Conservation (phyloP, 1,140 invertebrate species). For the Drosophila sproati region DNA sequence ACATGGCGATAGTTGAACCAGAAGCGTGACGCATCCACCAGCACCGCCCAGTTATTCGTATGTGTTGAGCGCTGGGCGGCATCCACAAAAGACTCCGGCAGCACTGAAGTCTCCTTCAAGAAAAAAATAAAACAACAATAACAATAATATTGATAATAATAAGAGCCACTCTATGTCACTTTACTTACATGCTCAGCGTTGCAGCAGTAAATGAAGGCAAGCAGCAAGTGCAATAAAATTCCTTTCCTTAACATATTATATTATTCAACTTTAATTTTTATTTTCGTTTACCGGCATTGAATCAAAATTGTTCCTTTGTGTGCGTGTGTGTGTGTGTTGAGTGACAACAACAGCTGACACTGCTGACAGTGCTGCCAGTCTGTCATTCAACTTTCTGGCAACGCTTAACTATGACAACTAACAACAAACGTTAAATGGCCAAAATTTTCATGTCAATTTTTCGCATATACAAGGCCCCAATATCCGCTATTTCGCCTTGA, state of each 20-base stretch:
- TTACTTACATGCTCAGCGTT: conserved; percentile 22
- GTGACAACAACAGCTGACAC: conserved; percentile 1
- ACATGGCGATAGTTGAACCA: conserved; percentile 99
- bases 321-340: not conserved
- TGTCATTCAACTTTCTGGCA: conserved; percentile 35
- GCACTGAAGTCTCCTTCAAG: conserved; percentile 39
- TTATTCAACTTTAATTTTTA: conserved; percentile 22
- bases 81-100: conserved; percentile 74
- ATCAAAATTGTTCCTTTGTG: conserved; percentile 24
- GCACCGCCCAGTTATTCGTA: conserved; percentile 99
- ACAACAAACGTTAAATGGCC: conserved; percentile 10
- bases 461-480: not conserved
- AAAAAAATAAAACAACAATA: conserved; percentile 7
- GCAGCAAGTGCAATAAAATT: not conserved
- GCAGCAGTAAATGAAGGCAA: conserved; percentile 9
- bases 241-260: conserved; percentile 18
- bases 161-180: not conserved
- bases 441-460: conserved; percentile 39
- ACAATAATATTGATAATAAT: not conserved
- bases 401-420: conserved; percentile 22
- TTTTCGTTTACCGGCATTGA: conserved; percentile 15
- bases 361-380: conserved; percentile 33
- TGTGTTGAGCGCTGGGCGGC: conserved; percentile 86
- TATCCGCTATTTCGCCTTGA: conserved; percentile 38
- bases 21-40: conserved; percentile 98